These are phyloP conservation scores for Dipodomys ordii DNA, from an alignment of 2,113 vertebrate species.

Conservation along the genomic window DNA sequence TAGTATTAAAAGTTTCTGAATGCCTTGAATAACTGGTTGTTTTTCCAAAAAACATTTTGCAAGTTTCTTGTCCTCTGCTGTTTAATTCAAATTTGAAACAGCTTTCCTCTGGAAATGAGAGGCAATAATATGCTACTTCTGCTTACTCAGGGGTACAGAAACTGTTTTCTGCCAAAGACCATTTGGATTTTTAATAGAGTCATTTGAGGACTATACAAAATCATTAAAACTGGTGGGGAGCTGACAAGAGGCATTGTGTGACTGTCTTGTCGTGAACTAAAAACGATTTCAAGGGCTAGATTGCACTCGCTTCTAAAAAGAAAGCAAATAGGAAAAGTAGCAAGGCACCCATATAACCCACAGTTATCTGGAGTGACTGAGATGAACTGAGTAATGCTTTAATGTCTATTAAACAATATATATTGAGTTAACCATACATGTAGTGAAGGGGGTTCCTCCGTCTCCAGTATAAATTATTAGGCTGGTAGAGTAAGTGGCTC, in stretches of 20 bases:
- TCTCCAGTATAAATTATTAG: not conserved
- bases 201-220: too few species aligned
- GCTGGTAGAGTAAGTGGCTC: too few species aligned
- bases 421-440: not conserved
- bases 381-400: not conserved
- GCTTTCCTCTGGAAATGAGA: slow-evolving; percentile 28
- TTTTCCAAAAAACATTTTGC: slow-evolving; percentile 5
- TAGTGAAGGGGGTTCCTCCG: not conserved
- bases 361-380: not conserved
- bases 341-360: not conserved
- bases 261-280: too few species aligned
- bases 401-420: not conserved
- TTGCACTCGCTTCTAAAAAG: not conserved
- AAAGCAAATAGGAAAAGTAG: not conserved
- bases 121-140: not conserved
- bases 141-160: not conserved
- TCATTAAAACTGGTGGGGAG: too few species aligned
- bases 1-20: not conserved
- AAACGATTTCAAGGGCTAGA: too few species aligned
- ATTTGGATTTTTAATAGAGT: too few species aligned
- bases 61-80: not conserved
- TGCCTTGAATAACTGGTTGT: not conserved
- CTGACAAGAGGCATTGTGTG: too few species aligned
- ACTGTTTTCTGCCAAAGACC: too few species aligned
- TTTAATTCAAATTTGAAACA: slow-evolving; percentile 5